Evolutionary conservation across 2,888 invertebrate species (phyloP).

Genomic region (Drosophila quinaria): DNA sequence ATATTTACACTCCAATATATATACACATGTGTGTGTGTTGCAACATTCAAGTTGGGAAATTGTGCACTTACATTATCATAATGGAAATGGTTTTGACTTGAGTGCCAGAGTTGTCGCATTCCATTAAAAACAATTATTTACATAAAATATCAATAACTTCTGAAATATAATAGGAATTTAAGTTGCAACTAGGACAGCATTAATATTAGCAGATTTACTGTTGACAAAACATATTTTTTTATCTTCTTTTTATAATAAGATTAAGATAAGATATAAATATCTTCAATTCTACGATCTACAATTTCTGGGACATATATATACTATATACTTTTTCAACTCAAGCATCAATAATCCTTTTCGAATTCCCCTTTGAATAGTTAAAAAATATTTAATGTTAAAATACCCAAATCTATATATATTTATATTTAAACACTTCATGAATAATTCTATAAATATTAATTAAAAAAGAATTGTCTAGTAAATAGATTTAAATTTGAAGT

Average conservation of each 20-base stretch:
- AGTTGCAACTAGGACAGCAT: conserved; percentile 1
- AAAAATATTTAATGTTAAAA: neutral
- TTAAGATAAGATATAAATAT: too few species aligned
- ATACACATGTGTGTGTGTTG: conserved; percentile 14
- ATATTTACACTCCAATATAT: conserved; percentile 15
- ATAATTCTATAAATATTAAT: too few species aligned
- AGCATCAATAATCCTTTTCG: neutral
- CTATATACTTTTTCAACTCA: neutral
- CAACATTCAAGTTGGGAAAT: conserved; percentile 74
- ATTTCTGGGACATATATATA: neutral
- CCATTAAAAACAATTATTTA: neutral
- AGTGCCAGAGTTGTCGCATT: conserved; percentile 64
- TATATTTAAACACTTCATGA: too few species aligned
- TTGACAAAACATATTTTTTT: too few species aligned
- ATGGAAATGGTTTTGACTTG: conserved; percentile 78
- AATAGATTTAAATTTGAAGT: too few species aligned
- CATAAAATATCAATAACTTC: conserved; percentile 13
- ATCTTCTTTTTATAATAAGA: too few species aligned
- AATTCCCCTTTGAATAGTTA: too few species aligned
- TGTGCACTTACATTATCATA: conserved; percentile 82
- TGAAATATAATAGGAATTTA: conserved; percentile 4
- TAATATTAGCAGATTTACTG: neutral
- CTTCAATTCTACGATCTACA: too few species aligned
- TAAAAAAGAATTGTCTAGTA: too few species aligned
- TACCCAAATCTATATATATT: neutral